phyloP scores from a whole-genome alignment of 2,797 vertebrate species.

The Pangasius krempfi region DNA sequence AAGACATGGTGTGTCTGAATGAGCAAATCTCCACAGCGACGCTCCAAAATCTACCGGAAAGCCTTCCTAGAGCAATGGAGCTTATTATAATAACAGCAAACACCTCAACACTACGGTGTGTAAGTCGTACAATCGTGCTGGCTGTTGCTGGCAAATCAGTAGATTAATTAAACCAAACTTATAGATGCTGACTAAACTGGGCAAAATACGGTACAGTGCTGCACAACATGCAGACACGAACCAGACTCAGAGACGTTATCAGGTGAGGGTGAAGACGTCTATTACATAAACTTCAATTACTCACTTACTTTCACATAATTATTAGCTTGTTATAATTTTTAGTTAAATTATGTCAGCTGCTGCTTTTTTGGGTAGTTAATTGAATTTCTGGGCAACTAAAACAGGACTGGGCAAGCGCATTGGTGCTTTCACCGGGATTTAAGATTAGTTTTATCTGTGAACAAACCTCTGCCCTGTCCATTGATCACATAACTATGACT shows the following conservation, averaged over 20 bases:
- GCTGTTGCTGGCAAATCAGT: no score
- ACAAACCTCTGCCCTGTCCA: neutral
- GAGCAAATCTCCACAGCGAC: no score
- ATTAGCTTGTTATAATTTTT: no score
- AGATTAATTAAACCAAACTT: neutral
- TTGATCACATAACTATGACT: neutral
- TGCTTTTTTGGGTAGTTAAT: neutral
- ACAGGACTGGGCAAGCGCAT: neutral
- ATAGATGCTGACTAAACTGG: no score
- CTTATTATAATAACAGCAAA: neutral
- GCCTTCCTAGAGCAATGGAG: no score
- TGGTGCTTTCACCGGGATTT: neutral
- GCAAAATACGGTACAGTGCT: no score
- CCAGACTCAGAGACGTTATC: neutral
- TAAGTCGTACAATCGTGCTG: neutral
- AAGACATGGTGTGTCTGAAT: neutral
- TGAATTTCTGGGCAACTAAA: neutral
- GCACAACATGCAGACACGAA: no score
- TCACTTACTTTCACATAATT: no score
- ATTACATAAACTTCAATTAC: no score
- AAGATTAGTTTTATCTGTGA: neutral
- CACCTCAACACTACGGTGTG: neutral
- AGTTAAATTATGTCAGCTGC: neutral
- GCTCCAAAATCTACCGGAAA: no score
- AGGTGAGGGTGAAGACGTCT: neutral